Conservation (phyloP, 2,888 invertebrate genomes). For the Dendrolimus pini region DNA sequence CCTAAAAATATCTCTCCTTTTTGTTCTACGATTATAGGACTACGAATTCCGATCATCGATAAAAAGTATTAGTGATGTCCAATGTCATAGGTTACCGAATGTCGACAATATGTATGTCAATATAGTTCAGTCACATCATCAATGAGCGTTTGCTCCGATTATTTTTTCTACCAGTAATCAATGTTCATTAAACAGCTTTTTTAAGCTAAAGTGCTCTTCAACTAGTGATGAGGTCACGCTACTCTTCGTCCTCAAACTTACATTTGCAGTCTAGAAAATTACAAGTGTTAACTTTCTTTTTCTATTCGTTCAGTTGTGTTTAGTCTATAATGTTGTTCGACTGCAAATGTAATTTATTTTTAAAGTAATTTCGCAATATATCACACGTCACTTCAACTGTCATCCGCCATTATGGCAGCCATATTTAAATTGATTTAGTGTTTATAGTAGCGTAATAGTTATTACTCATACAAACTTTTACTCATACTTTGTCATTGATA, state of each 20-base stretch:
- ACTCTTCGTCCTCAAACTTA: slow-evolving; percentile 20
- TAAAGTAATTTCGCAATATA: slow-evolving; percentile 13
- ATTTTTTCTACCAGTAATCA: slow-evolving; percentile 26
- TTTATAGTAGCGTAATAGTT: slow-evolving; percentile 22
- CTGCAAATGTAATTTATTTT: slow-evolving; percentile 14
- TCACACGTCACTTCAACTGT: slow-evolving; percentile 19
- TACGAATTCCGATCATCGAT: neutral
- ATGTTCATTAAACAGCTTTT: slow-evolving; percentile 30
- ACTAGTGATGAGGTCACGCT: slow-evolving; percentile 32
- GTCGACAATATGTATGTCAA: slow-evolving; percentile 18
- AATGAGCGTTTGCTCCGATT: slow-evolving; percentile 25
- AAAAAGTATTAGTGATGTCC: slow-evolving; percentile 12
- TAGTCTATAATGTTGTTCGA: neutral
- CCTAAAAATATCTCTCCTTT: too few species aligned
- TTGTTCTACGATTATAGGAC: too few species aligned
- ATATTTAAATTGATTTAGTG: slow-evolving; percentile 18
- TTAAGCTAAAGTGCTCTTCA: slow-evolving; percentile 23
- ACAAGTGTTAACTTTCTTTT: slow-evolving; percentile 4
- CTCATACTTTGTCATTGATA: slow-evolving; percentile 16
- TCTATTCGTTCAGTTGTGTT: neutral
- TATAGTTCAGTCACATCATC: slow-evolving; percentile 19
- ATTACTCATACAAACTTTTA: slow-evolving; percentile 15
- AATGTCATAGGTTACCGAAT: slow-evolving; percentile 28
- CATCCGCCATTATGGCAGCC: slow-evolving; percentile 15
- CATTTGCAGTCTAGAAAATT: slow-evolving; percentile 15